Evolutionary conservation across 2,797 vertebrate species (phyloP).

Genomic region (Champsocephalus esox): DNA sequence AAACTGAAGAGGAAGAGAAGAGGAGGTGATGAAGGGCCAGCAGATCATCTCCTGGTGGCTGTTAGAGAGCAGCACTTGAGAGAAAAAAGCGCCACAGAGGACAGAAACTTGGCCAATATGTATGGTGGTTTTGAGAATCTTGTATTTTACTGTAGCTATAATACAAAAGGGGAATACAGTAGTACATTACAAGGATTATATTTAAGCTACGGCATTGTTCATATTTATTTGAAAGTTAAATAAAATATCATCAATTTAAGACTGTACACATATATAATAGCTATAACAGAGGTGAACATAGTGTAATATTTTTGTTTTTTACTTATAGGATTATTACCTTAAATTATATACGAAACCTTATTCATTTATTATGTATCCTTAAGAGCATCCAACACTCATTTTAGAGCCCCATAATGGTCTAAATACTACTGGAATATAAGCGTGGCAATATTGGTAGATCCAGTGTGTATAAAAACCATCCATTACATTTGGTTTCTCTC

Average conservation of each 20-base stretch:
- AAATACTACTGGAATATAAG: not conserved
- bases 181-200: not conserved
- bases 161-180: not conserved
- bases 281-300: not conserved
- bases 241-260: too few relatives aligned
- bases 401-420: not conserved
- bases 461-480: not conserved
- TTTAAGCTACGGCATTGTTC: not conserved
- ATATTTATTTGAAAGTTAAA: too few relatives aligned
- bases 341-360: too few relatives aligned
- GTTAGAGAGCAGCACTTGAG: conserved; percentile 13
- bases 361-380: not conserved
- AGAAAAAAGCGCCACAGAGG: conserved; percentile 12
- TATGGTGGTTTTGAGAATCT: not conserved
- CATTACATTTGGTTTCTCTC: not conserved
- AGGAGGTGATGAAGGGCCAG: conserved; percentile 5
- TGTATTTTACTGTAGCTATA: not conserved
- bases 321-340: too few relatives aligned
- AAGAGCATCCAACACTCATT: not conserved
- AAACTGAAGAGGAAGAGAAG: conserved; percentile 52
- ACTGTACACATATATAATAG: not conserved
- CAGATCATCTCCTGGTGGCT: conserved; percentile 29
- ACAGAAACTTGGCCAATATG: not conserved
- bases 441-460: not conserved
- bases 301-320: too few relatives aligned